These are phyloP conservation scores for Papilio machaon DNA, from an alignment of 1,140 invertebrate species.

Conservation along the genomic window DNA sequence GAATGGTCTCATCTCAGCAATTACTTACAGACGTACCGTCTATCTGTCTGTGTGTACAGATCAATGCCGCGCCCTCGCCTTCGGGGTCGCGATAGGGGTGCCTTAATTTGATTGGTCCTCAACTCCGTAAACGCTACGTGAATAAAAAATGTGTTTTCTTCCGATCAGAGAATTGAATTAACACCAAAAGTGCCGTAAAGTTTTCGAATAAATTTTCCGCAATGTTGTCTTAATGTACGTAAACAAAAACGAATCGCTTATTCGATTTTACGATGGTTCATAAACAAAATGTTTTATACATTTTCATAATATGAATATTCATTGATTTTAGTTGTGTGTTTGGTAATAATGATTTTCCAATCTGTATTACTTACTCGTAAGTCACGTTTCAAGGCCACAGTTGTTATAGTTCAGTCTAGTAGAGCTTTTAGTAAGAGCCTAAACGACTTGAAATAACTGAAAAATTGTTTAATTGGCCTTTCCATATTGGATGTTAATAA, in stretches of 20 bases:
- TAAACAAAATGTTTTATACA: not conserved
- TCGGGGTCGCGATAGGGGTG: conserved; percentile 25
- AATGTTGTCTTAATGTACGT: conserved; percentile 8
- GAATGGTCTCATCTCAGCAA: conserved; percentile 20
- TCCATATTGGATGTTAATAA: too few species aligned
- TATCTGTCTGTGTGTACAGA: not conserved
- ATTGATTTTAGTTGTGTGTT: not conserved
- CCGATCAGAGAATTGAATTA: conserved; percentile 26
- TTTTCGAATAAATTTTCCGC: conserved; percentile 15
- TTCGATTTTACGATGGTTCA: not conserved
- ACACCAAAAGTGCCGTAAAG: conserved; percentile 13
- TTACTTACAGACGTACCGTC: conserved; percentile 20
- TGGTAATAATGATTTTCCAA: not conserved
- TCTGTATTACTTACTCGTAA: too few species aligned
- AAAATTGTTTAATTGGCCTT: not conserved
- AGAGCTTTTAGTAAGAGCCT: not conserved
- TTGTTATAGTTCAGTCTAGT: not conserved
- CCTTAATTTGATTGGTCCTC: conserved; percentile 30
- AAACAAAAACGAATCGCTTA: conserved; percentile 3
- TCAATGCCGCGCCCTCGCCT: not conserved
- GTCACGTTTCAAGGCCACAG: too few species aligned
- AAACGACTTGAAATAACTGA: not conserved
- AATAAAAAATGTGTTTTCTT: conserved; percentile 31
- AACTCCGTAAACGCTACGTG: conserved; percentile 10
- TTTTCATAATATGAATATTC: not conserved